Evolutionary conservation across 2,113 vertebrate genomes (phyloP).

Genomic region (Mustela lutreola): DNA sequence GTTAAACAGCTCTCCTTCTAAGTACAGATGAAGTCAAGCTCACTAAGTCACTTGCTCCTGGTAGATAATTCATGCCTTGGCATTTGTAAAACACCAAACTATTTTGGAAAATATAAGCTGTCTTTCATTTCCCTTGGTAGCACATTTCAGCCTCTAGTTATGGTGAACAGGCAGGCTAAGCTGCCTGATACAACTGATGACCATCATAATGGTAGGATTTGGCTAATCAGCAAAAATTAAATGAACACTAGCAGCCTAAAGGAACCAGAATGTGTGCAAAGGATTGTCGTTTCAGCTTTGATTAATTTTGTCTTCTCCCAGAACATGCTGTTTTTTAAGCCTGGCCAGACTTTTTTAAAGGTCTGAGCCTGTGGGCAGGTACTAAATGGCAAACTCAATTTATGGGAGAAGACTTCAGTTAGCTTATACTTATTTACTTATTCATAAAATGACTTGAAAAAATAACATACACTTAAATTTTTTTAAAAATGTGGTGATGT

Average conservation of each 20-base stretch:
- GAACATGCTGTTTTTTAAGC: constrained; percentile 45
- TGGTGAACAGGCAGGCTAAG: neutral
- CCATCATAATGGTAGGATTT: neutral
- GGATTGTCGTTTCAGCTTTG: constrained; percentile 49
- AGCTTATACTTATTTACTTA: constrained; percentile 22
- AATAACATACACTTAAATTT: neutral
- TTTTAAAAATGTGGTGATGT: neutral
- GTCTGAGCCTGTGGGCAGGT: neutral
- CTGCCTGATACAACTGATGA: neutral
- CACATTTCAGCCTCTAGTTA: neutral
- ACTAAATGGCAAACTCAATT: neutral
- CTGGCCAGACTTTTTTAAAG: neutral
- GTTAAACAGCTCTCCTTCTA: neutral
- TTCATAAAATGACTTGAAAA: neutral
- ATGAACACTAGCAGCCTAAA: constrained; percentile 27
- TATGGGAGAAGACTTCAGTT: neutral
- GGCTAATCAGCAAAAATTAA: constrained; percentile 54
- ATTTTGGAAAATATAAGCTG: neutral
- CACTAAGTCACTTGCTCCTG: neutral
- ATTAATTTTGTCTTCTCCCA: constrained; percentile 51
- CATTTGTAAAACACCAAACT: constrained; percentile 7
- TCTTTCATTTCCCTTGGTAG: neutral
- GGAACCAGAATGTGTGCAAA: neutral
- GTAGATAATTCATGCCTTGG: neutral
- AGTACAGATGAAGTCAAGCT: neutral